phyloP scores from a whole-genome alignment of 2,797 vertebrate genomes.

The Zenarchopterus dispar region DNA sequence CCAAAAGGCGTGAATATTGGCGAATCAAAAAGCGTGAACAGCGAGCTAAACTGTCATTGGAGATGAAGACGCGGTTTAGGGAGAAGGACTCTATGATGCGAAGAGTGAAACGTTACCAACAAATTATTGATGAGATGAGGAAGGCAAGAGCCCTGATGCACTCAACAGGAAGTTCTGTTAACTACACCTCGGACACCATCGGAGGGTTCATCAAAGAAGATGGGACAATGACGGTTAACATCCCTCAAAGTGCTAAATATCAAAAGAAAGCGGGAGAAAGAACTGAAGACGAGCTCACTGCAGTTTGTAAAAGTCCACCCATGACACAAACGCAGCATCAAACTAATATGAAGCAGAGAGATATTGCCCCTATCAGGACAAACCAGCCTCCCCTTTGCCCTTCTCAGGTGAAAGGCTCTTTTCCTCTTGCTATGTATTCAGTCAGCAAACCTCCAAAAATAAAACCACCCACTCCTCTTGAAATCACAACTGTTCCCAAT shows the following conservation, averaged over 20 bases:
- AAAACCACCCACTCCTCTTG: slow-evolving; percentile 28
- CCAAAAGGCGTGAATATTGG: slow-evolving; percentile 84
- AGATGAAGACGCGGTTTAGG: slow-evolving; percentile 71
- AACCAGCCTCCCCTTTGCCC: slow-evolving; percentile 14
- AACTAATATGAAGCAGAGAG: slow-evolving; percentile 8
- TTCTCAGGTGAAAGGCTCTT: slow-evolving; percentile 59
- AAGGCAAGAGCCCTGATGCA: slow-evolving; percentile 50
- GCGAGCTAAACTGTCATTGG: slow-evolving; percentile 79
- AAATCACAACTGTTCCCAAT: slow-evolving; percentile 28
- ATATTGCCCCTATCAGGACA: not conserved
- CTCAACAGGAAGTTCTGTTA: slow-evolving; percentile 27
- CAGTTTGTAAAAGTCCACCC: slow-evolving; percentile 3
- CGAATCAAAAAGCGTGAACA: slow-evolving; percentile 84
- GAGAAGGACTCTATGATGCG: slow-evolving; percentile 77
- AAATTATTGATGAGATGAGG: slow-evolving; percentile 77
- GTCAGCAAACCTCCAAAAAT: slow-evolving; percentile 30
- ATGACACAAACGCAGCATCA: slow-evolving; percentile 20
- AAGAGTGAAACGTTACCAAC: slow-evolving; percentile 75
- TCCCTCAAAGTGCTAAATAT: slow-evolving; percentile 46
- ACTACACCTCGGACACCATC: slow-evolving; percentile 64
- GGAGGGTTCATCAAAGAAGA: slow-evolving; percentile 84
- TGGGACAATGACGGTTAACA: slow-evolving; percentile 72
- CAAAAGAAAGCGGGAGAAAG: slow-evolving; percentile 16
- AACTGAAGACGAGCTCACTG: slow-evolving; percentile 14
- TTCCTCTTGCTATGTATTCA: slow-evolving; percentile 37